Percentiles rank a stretch among this genome's conserved stretches.
phyloP scores from a whole-genome alignment of 2,888 invertebrate genomes.

The Odiellus spinosus region DNA sequence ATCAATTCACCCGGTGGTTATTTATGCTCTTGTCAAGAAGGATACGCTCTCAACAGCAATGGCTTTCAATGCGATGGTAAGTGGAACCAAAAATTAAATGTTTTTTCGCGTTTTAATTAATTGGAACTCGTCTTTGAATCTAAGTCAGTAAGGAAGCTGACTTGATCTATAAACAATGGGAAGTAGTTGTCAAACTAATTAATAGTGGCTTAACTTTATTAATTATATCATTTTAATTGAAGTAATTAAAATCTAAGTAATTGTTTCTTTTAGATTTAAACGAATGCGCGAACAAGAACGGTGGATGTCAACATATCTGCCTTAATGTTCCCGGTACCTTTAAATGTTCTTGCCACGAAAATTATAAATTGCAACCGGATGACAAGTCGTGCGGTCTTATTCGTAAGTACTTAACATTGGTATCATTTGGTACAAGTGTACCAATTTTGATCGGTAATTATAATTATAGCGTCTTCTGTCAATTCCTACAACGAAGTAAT shows the following conservation, averaged over 20 bases:
- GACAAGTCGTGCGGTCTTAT: slow-evolving; percentile 3
- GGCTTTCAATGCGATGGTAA: slow-evolving; percentile 24
- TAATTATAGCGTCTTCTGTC: too few relatives aligned
- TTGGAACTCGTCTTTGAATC: too few relatives aligned
- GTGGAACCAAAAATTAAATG: neutral
- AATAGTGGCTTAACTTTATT: too few relatives aligned
- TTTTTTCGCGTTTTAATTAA: neutral
- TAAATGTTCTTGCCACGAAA: slow-evolving; percentile 8
- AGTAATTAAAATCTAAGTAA: too few relatives aligned
- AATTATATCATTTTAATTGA: too few relatives aligned
- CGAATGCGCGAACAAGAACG: slow-evolving; percentile 30
- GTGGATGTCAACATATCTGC: slow-evolving; percentile 32
- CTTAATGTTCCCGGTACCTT: slow-evolving; percentile 25
- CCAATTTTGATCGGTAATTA: too few relatives aligned
- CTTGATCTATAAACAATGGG: too few relatives aligned
- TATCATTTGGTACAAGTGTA: too few relatives aligned
- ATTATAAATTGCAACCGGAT: slow-evolving; percentile 4
- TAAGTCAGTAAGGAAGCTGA: too few relatives aligned
- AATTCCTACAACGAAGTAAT: too few relatives aligned
- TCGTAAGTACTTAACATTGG: too few relatives aligned
- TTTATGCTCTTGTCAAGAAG: slow-evolving; percentile 26
- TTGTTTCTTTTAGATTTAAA: slow-evolving; percentile 30
- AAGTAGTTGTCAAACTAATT: too few relatives aligned
- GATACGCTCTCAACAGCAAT: slow-evolving; percentile 22
- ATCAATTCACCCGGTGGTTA: slow-evolving; percentile 30